Conservation (phyloP, 1,140 invertebrate species). For the Uloborus diversus region DNA sequence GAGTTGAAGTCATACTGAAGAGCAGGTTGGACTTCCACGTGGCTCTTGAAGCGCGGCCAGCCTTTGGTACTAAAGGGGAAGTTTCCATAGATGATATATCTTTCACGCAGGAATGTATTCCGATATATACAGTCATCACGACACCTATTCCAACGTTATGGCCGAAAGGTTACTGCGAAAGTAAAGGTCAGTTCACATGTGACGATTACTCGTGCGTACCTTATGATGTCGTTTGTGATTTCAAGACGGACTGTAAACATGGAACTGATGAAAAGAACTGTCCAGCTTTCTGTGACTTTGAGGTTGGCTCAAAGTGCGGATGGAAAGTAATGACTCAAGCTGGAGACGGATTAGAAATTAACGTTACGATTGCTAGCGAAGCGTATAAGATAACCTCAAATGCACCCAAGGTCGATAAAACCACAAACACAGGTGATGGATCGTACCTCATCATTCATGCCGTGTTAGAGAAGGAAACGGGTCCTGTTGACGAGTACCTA, state of each 20-base stretch:
- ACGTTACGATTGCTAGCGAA: constrained; percentile 25
- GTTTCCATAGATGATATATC: constrained; percentile 60
- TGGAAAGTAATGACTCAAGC: constrained; percentile 16
- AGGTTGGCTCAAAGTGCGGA: constrained; percentile 42
- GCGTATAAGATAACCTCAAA: not conserved
- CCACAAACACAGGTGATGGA: constrained; percentile 24
- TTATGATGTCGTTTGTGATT: constrained; percentile 57
- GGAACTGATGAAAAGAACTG: constrained; percentile 59
- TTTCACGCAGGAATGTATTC: constrained; percentile 48
- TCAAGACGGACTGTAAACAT: constrained; percentile 57
- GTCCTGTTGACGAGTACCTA: constrained; percentile 1
- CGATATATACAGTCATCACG: constrained; percentile 31
- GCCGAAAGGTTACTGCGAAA: constrained; percentile 43
- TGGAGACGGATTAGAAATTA: constrained; percentile 44
- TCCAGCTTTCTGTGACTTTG: constrained; percentile 58
- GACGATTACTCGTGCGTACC: constrained; percentile 56
- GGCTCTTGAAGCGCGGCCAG: constrained; percentile 23
- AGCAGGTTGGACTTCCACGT: constrained; percentile 35
- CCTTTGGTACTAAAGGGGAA: constrained; percentile 7
- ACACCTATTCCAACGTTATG: constrained; percentile 46
- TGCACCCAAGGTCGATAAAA: constrained; percentile 26
- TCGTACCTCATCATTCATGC: constrained; percentile 39
- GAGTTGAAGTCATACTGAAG: constrained; percentile 18
- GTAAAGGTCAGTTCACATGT: constrained; percentile 53
- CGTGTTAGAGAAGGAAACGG: not conserved